Evolutionary conservation across 1,140 invertebrate species (phyloP).

Genomic region (Neotoxoptera formosana): DNA sequence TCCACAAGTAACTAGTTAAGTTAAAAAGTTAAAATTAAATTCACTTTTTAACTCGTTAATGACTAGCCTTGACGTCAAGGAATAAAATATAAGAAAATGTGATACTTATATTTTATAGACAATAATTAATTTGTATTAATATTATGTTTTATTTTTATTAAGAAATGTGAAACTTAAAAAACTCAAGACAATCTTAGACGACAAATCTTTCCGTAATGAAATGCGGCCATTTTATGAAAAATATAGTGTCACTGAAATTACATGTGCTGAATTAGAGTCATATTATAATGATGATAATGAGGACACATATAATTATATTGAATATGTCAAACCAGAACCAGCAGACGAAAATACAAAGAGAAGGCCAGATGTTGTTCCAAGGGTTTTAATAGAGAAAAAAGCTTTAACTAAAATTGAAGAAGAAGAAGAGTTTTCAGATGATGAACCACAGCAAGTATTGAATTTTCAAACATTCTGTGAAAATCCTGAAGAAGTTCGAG

Average conservation of each 20-base stretch:
- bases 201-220: conserved; percentile 53
- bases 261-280: conserved; percentile 47
- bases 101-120: neutral
- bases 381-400: conserved; percentile 42
- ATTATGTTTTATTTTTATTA: neutral
- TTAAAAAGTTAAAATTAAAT: too few species aligned
- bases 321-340: conserved; percentile 54
- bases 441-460: neutral
- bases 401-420: neutral
- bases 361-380: conserved; percentile 45
- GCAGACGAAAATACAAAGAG: conserved; percentile 44
- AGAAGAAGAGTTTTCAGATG: conserved; percentile 1
- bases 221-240: conserved; percentile 53
- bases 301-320: conserved; percentile 47
- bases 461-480: conserved; percentile 53
- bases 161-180: conserved; percentile 48
- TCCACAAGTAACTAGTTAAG: too few species aligned
- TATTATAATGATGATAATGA: conserved; percentile 52
- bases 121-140: neutral
- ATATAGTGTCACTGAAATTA: conserved; percentile 41
- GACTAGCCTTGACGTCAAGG: too few species aligned
- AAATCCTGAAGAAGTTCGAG: conserved; percentile 50
- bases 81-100: too few species aligned
- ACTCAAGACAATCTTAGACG: conserved; percentile 38
- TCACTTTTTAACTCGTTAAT: too few species aligned